Percentiles rank a stretch among this genome's conserved stretches.
phyloP scores from a whole-genome alignment of 2,888 invertebrate genomes.

The Charanyca ferruginea region DNA sequence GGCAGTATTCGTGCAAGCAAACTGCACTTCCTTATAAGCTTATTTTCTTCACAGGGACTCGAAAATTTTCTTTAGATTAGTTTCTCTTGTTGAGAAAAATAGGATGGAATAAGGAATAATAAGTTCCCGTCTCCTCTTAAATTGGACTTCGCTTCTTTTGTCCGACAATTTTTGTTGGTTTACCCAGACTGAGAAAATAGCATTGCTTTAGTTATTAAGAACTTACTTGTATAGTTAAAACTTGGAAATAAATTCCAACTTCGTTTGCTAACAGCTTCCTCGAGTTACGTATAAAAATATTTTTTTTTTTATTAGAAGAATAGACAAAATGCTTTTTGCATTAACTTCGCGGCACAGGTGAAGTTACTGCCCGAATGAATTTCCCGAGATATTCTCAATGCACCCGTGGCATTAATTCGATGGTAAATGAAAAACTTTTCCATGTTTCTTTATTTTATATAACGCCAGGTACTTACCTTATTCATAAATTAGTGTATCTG shows the following conservation, averaged over 20 bases:
- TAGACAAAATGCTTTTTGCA: constrained; percentile 54
- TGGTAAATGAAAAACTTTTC: constrained; percentile 36
- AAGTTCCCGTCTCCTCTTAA: constrained; percentile 85
- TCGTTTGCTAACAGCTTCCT: constrained; percentile 62
- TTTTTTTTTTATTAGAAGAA: constrained; percentile 55
- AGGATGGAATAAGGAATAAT: constrained; percentile 87
- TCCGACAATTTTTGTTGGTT: constrained; percentile 76
- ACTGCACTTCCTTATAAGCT: constrained; percentile 90
- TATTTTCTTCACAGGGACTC: constrained; percentile 88
- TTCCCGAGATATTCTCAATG: constrained; percentile 62
- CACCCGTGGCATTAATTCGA: constrained; percentile 50
- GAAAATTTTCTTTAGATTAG: constrained; percentile 91
- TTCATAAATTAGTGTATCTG: neutral
- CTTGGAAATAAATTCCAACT: constrained; percentile 72
- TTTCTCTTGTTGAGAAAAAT: constrained; percentile 90
- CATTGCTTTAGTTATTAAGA: constrained; percentile 77
- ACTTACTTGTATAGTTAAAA: constrained; percentile 77
- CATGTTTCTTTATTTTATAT: constrained; percentile 22
- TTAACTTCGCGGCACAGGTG: constrained; percentile 59
- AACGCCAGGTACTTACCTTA: neutral
- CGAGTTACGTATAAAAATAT: constrained; percentile 45
- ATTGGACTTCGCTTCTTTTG: constrained; percentile 84
- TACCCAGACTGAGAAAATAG: constrained; percentile 68
- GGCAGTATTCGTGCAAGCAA: constrained; percentile 86
- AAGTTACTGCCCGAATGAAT: constrained; percentile 47